Base-by-base conservation (phyloP, 2,797 vertebrate genomes). In the Mormyrus proboscirostris region DNA sequence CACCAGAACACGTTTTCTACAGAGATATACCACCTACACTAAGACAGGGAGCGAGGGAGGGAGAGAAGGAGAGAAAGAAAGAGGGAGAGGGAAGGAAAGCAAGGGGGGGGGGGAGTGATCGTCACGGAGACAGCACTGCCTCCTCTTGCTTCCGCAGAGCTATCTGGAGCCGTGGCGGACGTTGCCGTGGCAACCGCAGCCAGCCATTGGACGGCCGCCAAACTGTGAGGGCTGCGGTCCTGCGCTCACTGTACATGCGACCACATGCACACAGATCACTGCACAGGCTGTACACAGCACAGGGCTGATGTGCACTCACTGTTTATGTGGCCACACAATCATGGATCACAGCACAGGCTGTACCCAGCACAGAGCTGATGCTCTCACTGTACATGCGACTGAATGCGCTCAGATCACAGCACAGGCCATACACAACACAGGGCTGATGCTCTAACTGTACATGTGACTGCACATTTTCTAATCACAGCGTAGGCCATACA, bases 151-250 rank as follows among this genome's bases (percentile, higher is more conserved):
- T 94, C 92, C 91, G 92, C 93, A 92, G 92, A 92, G 93, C 94
- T 92, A 91, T 92, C 93, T 94, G 95, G 93, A 95, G 95, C 95
- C 95, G 94, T 94, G 95, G 95, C 94, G 95, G 94, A 95, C 94
- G 96, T 96, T 96, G 96, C 96, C 10, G 94, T 53, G 94, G 96
- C 96, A 96, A 96, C 95, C 93, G 92, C 93, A 94, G 93, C 93
- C 93, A 92, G 95, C 93, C 94, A 93, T 92, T 94, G 95, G 93
- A 95, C 94, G 92, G 93, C 90, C 93, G 94, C 93, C 95, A 90
- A 29, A 89, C 88, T 90, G 88, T 87, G 14, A 41, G 38, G 33
- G 89, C 91, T 91, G 89, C 90, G 88, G 91, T 94, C 51, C 69
- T 53, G 69, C 10, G 49, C 88, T 88, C 65, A 7, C 19, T 53